phyloP scores from a whole-genome alignment of 2,888 invertebrate genomes.

The Lasius fuliginosus region DNA sequence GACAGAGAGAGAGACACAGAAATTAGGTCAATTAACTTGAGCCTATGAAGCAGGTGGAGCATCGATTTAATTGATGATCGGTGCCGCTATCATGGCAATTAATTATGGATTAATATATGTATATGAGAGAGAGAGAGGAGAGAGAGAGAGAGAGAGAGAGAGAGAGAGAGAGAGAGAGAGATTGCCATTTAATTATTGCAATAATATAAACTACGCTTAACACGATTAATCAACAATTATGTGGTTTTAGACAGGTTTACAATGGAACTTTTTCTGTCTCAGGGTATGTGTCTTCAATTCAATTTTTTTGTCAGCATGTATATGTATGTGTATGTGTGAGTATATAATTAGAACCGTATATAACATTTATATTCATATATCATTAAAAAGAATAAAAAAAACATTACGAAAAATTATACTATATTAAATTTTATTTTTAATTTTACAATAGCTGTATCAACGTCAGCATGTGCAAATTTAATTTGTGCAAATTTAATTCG shows the following conservation, averaged over 20 bases:
- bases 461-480: not conserved
- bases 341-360: not conserved
- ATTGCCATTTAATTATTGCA: conserved; percentile 6
- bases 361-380: not conserved
- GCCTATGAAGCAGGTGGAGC: not conserved
- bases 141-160: not conserved
- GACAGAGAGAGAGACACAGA: not conserved
- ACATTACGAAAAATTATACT: not conserved
- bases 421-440: not conserved
- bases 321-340: not conserved
- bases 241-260: not conserved
- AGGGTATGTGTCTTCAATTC: not conserved
- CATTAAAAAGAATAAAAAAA: not conserved
- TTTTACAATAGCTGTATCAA: not conserved
- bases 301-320: not conserved
- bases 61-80: conserved; percentile 17
- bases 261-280: not conserved
- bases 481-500: not conserved
- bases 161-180: not conserved
- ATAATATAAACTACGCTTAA: not conserved
- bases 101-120: conserved; percentile 7
- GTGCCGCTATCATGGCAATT: not conserved
- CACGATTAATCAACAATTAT: not conserved
- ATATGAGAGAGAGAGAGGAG: not conserved
- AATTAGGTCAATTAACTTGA: conserved; percentile 38